Base-by-base conservation (phyloP, 2,888 invertebrate genomes). In the Melanophora roralis region DNA sequence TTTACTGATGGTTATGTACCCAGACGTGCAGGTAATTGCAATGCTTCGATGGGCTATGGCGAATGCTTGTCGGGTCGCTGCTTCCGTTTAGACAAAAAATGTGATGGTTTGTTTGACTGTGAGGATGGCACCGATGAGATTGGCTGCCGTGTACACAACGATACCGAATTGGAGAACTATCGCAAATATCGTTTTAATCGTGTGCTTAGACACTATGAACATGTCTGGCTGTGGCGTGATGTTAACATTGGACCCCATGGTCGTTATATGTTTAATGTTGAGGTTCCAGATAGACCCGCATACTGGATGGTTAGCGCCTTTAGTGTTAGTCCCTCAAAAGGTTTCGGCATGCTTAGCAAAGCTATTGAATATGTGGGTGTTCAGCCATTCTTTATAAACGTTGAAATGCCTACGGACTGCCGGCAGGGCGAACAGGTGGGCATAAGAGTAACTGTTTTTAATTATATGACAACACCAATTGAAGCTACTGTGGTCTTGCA, bases 211-310 rank as follows among this genome's bases (percentile, higher is more conserved):
- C 96, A 97, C 87, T 98, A 97, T 90, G 97, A 97, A 85, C 97
- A 97, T 89, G 95, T 96, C 73, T 98, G 98, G 98, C 90, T 98
- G 67, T 98, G 98, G 98, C 94, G 94, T 81, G 98, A 98, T 90
- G 94, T 96, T 64, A 97, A 97, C 89, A 96, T 97, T 86, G 97
- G 96, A 0, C 96, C 97, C 19, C 96, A 97, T 89, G 97, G 97
- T 0, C 93, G 97, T 6, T 95, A 92, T 86, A 96, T 97, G 74
- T 97, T 97, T 90, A 95, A 95, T 72, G 91, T 95, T 49, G 94
- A 95, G 43, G 96, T 97, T n/a, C 96, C 97, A 0, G 92, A 94
- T 73, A 90, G 93, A 67, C 97, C 97, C 0, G 96, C 95, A 0
- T 94, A 95, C 84, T 98, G 98, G 98, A 96, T 97, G 91, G 93